Evolutionary conservation across 2,797 vertebrate genomes (phyloP).

Genomic region (Urosaurus nigricauda): DNA sequence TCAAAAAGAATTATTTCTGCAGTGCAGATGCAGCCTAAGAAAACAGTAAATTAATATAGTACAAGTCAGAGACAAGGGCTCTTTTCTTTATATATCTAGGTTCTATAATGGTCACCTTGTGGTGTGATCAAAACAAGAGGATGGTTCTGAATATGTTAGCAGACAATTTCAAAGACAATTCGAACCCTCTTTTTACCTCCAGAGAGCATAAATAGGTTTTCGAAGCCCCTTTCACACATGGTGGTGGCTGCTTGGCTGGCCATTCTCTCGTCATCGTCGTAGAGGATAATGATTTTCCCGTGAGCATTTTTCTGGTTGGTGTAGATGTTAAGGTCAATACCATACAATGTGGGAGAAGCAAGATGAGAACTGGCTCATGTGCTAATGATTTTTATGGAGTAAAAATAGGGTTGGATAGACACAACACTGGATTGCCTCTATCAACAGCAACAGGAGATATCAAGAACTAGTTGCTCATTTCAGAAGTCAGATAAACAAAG

Average conservation of each 20-base stretch:
- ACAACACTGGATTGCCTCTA: no score
- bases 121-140: no score
- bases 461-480: background rate
- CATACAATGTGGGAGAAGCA: background rate
- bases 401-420: background rate
- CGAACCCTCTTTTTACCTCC: conserved; percentile 83
- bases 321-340: conserved; percentile 76
- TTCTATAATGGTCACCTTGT: no score
- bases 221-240: conserved; percentile 95
- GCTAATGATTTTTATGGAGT: background rate
- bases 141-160: rapidly evolving
- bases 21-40: no score
- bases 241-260: conserved; percentile 91
- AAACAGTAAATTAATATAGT: no score
- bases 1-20: no score
- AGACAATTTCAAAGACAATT: background rate
- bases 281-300: conserved; percentile 94
- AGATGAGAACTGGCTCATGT: background rate
- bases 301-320: conserved; percentile 87
- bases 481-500: background rate
- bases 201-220: conserved; percentile 95
- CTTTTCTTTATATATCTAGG: background rate
- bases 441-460: background rate
- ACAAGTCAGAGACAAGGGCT: background rate
- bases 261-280: conserved; percentile 93